Evolutionary conservation across 2,888 invertebrate species (phyloP), one percentile per base, ranked within the genome.

Genomic region (Agonopterix alstromeriana): DNA sequence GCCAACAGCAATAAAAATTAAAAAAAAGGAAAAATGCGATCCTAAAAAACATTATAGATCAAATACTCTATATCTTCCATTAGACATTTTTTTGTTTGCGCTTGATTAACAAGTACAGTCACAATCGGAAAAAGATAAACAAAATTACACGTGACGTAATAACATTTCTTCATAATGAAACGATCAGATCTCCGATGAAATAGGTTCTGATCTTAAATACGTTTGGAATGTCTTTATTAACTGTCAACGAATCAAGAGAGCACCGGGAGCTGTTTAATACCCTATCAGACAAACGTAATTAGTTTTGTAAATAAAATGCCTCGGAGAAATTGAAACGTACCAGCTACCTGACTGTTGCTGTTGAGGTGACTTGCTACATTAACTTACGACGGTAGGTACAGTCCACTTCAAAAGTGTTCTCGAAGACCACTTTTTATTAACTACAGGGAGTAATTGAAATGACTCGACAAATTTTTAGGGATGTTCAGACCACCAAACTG

Each of bases 251-350:
- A 85, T 85, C 79, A 80, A 82, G 72, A 65, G 73, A 67, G 73
- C 76, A 67, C 69, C 77, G 74, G 80, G 77, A 81, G 85, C 82
- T 77, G 77, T 78, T 80, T 81, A 82, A 81, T 82, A 85, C 73
- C 65, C 82, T 72, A 86, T 86, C 87, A 84, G 82, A 82, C 83
- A 86, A 82, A 86, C 81, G 82, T 88, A 86, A 88, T 88, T 88
- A 88, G 82, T 88, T 88, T 88, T 87, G 82, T 88, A 86, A 85
- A 88, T 88, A 86, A 86, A 87, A 86, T 87, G 80, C 84, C 82
- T 80, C 73, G 63, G 72, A 81, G 83, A 84, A 85, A 88, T 87
- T 88, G 87, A 88, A 88, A 85, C 86, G 85, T 82, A 75, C 64
- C 70, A 63, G 82, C 83, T 86, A 85, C 87, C 82, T 84, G 81